Evolutionary conservation across 1,140 invertebrate species (phyloP), one percentile per base, ranked within the genome.

Genomic region (Lepidotrigona ventralis): DNA sequence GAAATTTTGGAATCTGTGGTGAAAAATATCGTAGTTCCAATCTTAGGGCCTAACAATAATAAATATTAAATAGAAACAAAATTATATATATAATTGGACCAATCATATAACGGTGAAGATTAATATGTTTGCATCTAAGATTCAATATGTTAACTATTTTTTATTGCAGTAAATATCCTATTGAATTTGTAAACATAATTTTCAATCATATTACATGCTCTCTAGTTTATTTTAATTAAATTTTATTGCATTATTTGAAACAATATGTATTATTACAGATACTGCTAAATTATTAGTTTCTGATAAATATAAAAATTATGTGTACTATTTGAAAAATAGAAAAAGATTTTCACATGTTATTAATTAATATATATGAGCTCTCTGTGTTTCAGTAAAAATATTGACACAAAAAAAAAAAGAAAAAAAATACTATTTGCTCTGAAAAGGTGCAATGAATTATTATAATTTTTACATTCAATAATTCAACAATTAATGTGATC

Each of bases 401-500:
- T 79, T 70, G 26, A 68, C 33, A 58, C 19, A 78, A 81, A 72
- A 33, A 63, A 64, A 46, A 46, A 72, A n/a, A 77, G 46, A 81
- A 79, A 33, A 63, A 76, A n/a, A 77, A 58, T 81, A 63, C 58
- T 86, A 83, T 11, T 75, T 84, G 76, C 71, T 84, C 69, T 60
- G 71, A 78, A 86, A 86, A 46, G 66, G 66, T 80, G 78, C 69
- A 86, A 88, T 88, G 33, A 84, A 76, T 84, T 72, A 75, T 74
- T 80, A 29, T 64, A 80, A 84, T 88, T 88, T 79, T 76, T 39
- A 68, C 78, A 60, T 86, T 78, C 15, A n/a, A 79, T 89, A 84
- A 89, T 85, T 88, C 88, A 85, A 85, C 63, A 88, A 75, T 87
- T 87, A 79, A 88, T 86, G 87, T 88, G 86, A 88, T 88, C 77